Conservation (phyloP, 2,888 invertebrate genomes). For the Pristionchus exspectatus region DNA sequence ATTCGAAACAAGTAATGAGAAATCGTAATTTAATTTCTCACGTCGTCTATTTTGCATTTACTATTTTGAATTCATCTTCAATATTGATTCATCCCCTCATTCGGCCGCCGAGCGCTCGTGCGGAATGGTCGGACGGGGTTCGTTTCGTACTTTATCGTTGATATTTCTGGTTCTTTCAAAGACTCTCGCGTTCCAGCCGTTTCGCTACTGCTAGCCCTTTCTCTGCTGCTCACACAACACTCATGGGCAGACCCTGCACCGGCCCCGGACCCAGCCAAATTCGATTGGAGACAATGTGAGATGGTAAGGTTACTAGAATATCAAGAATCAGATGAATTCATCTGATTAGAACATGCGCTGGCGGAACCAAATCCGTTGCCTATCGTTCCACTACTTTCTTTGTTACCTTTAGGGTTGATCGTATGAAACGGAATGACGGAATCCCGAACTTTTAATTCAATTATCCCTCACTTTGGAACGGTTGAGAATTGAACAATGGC, state of each 20-base stretch:
- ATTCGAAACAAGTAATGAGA: background rate
- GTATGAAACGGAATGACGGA: no score
- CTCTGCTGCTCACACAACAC: background rate
- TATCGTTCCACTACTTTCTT: no score
- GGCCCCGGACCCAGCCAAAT: background rate
- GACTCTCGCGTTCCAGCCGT: background rate
- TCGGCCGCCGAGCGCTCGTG: background rate
- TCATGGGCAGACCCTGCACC: background rate
- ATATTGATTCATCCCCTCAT: background rate
- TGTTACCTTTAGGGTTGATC: no score
- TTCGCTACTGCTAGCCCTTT: background rate
- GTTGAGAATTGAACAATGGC: no score
- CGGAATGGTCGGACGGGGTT: conserved; percentile 10
- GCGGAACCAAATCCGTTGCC: no score
- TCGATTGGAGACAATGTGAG: background rate
- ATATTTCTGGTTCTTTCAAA: background rate
- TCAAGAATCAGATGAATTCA: no score
- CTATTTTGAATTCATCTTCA: background rate
- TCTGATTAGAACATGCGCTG: no score
- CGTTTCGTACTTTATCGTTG: background rate
- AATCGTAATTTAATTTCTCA: background rate
- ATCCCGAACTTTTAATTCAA: no score
- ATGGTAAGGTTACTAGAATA: background rate
- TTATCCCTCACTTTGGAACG: no score
- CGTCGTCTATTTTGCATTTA: background rate